A percentile compares a stretch with the other conserved stretches of the same genome.
Evolutionary conservation across 2,888 invertebrate genomes (phyloP).

Genomic region (Imbricaverruca yamaguchii): DNA sequence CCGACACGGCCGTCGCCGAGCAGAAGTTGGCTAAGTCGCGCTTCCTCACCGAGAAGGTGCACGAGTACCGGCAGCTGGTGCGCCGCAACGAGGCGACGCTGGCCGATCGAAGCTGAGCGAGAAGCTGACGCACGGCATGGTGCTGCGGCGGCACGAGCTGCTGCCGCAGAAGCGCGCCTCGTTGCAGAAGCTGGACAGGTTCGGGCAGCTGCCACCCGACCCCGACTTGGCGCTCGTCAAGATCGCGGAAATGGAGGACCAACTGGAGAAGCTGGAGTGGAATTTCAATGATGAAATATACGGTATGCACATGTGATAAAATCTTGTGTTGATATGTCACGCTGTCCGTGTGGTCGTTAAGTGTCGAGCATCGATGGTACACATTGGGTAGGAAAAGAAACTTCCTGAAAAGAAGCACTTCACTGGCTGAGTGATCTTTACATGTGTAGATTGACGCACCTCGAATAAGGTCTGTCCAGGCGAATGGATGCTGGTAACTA

Average conservation of each 20-base stretch:
- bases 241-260: not conserved
- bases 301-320: not conserved
- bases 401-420: too few species aligned
- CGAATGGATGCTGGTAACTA: too few species aligned
- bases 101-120: not conserved
- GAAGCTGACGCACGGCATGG: not conserved
- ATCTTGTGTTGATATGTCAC: too few species aligned
- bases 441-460: too few species aligned
- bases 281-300: not conserved
- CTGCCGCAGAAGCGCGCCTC: not conserved
- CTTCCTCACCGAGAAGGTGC: constrained; percentile 2
- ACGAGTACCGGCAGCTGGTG: not conserved
- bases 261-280: constrained; percentile 2
- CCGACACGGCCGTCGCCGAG: not conserved
- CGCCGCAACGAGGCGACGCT: not conserved
- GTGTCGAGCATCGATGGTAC: too few species aligned
- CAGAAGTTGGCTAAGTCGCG: constrained; percentile 13
- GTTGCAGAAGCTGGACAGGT: not conserved
- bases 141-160: not conserved
- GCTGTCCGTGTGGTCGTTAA: too few species aligned
- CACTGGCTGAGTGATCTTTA: too few species aligned
- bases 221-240: constrained; percentile 9
- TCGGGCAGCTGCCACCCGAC: not conserved
- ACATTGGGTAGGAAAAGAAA: too few species aligned
- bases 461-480: too few species aligned